Base-by-base conservation (phyloP, 2,113 vertebrate species). In the Rhynchopsitta pachyrhyncha region DNA sequence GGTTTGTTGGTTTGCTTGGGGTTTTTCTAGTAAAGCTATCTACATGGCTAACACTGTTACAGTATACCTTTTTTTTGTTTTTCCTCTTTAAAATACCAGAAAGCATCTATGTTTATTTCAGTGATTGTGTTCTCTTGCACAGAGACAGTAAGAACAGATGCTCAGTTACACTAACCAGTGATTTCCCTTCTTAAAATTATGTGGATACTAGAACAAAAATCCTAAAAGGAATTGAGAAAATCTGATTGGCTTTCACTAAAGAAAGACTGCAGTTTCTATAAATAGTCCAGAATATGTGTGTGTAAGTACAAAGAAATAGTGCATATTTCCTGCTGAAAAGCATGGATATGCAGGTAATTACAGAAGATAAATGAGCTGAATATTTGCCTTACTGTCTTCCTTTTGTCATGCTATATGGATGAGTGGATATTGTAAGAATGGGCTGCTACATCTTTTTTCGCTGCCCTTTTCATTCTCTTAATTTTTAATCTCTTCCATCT, bases 231-330 rank as follows among this genome's bases (percentile, higher is more conserved):
- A 70, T 66, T 74, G 35, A 90, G 82, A 71, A 88, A 92, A 73
- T 69, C 69, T 90, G 86, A 88, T 3, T 94, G 67, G 80, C 80
- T 97, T 97, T 95, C 84, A 71, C 84, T 75, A 78, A 89, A 90
- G n/a, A n/a, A n/a, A n/a, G n/a, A n/a, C n/a, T n/a, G 84, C 53
- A 0, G 2, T 77, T 94, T 92, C 93, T 97, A 90, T 94, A 88
- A 96, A 97, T 92, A 95, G 92, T 44, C 53, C 60, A 49, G 78
- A 10, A 62, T 62, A 23, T 64, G 64, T 1, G 5, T 70, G 62
- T 94, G 44, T 53, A 93, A 89, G 49, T 70, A 70, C 86, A 94
- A 94, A 71, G 84, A 84, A 93, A 79, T 77, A 49, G 76, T 14
- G 57, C 42, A 2, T 25, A 57, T 71, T 81, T 89, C 83, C 82